phyloP scores from a whole-genome alignment of 2,888 invertebrate genomes.

The Baccha elongata region DNA sequence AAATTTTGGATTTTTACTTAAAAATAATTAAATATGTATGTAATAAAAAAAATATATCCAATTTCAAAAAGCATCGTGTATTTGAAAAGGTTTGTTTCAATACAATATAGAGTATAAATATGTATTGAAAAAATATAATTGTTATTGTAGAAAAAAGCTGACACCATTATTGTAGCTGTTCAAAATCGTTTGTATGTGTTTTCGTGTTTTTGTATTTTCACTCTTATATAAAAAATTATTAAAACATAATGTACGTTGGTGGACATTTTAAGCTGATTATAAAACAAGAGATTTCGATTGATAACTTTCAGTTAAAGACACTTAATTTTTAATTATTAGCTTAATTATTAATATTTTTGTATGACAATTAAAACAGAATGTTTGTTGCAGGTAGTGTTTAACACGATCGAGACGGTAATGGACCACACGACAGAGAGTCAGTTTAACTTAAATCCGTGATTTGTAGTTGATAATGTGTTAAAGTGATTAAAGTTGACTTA shows the following conservation, averaged over 20 bases:
- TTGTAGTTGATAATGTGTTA: too few species aligned
- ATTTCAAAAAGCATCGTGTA: slow-evolving; percentile 64
- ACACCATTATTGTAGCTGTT: slow-evolving; percentile 21
- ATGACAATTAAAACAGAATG: too few species aligned
- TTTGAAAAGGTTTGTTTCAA: slow-evolving; percentile 7
- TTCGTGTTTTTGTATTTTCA: not conserved
- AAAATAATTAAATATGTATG: too few species aligned
- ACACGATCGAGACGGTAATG: too few species aligned
- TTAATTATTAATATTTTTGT: too few species aligned
- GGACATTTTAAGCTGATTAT: not conserved
- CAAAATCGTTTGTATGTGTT: slow-evolving; percentile 11
- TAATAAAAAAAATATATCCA: slow-evolving; percentile 26
- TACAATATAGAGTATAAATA: not conserved
- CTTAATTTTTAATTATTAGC: too few species aligned
- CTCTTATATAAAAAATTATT: not conserved
- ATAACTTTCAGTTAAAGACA: too few species aligned
- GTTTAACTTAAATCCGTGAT: too few species aligned
- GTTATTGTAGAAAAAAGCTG: slow-evolving; percentile 32
- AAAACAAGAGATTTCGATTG: slow-evolving; percentile 39
- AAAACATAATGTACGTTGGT: slow-evolving; percentile 21
- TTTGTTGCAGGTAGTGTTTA: too few species aligned
- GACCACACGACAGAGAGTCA: too few species aligned
- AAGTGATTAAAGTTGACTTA: too few species aligned
- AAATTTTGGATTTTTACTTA: slow-evolving; percentile 1
- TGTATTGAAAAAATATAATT: not conserved